Base-by-base conservation (phyloP, 1,140 invertebrate species). In the Aphelinus atriplicis region DNA sequence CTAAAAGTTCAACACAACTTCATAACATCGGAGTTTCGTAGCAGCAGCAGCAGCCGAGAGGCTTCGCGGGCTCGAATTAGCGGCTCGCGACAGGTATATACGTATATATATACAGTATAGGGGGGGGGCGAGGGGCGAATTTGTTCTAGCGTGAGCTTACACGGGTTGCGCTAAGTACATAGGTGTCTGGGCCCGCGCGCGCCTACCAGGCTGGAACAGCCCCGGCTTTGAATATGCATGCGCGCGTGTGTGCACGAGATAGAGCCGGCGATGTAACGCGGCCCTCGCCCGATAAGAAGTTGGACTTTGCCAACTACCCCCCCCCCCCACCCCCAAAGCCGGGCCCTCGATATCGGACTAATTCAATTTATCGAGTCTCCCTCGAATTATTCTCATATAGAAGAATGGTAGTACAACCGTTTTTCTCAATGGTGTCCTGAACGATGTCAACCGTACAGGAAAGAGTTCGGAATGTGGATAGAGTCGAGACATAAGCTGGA, bases 61-160 rank as follows among this genome's bases (percentile, higher is more conserved):
- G 26, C 26, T 26, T 26, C 26, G 66, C 56, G 62, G 60, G 50
- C 65, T 53, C 57, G 75, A 76, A 76, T 76, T 76, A 76, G 75
- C 62, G 67, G 63, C 50, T 66, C 66, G 58, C 66, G 50, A 73
- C 45, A 58, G 53, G 3, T 71, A 55, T 42, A 46, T 48, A 62
- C 58, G 1, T 79, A 80, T 77, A 79, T 81, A n/a, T 26, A 26
- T 26, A 26, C 26, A 26, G 26, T 26, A 26, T 26, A 26, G 26
- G 26, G 61, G 78, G 75, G 74, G 63, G 72, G 9, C 4, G 48
- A 3, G 57, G 26, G 58, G 63, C 7, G 56, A 87, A 87, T 87
- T 88, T 88, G 86, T 88, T 88, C 85, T 86, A 86, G 85, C 85
- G 86, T 86, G 84, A 88, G 85, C 84, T 88, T 87, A 88, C 86